phyloP scores from a whole-genome alignment of 2,113 vertebrate species.

The Perccottus glenii region DNA sequence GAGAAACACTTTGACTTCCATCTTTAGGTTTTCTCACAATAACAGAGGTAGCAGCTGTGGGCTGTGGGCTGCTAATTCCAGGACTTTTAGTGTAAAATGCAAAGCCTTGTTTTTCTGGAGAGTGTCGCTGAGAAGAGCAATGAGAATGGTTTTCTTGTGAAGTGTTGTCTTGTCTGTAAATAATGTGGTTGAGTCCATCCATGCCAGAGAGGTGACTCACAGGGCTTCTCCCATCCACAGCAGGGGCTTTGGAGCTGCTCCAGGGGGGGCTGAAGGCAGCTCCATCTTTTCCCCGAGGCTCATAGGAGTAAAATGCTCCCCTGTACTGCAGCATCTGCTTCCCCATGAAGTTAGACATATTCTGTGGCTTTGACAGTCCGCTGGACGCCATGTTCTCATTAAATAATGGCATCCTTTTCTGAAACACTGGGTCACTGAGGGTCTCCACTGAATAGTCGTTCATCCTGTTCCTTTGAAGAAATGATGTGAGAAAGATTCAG shows the following conservation, averaged over 20 bases:
- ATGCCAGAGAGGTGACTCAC: slow-evolving; percentile 64
- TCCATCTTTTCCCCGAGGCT: slow-evolving; percentile 65
- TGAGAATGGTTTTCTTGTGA: slow-evolving; percentile 64
- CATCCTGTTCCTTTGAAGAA: slow-evolving; percentile 72
- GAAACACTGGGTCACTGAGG: slow-evolving; percentile 68
- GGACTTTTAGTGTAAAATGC: slow-evolving; percentile 60
- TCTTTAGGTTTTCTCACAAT: slow-evolving; percentile 48
- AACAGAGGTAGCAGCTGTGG: slow-evolving; percentile 42
- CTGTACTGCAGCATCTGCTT: slow-evolving; percentile 77
- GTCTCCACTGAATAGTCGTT: slow-evolving; percentile 77
- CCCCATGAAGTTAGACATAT: slow-evolving; percentile 47
- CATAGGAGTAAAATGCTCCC: slow-evolving; percentile 83
- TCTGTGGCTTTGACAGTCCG: slow-evolving; percentile 64
- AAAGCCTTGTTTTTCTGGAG: slow-evolving; percentile 67
- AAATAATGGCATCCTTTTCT: slow-evolving; percentile 80
- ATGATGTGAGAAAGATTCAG: neutral
- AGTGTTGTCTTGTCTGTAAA: slow-evolving; percentile 72
- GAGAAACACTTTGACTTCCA: slow-evolving; percentile 38
- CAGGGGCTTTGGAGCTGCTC: slow-evolving; percentile 62
- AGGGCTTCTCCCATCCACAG: slow-evolving; percentile 59
- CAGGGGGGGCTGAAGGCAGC: slow-evolving; percentile 68
- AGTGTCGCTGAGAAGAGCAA: slow-evolving; percentile 55
- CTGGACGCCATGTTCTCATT: slow-evolving; percentile 61
- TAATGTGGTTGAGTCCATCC: slow-evolving; percentile 65
- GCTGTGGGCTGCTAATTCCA: slow-evolving; percentile 53